phyloP scores from a whole-genome alignment of 2,888 invertebrate genomes.

The Drosophila niveifrons region DNA sequence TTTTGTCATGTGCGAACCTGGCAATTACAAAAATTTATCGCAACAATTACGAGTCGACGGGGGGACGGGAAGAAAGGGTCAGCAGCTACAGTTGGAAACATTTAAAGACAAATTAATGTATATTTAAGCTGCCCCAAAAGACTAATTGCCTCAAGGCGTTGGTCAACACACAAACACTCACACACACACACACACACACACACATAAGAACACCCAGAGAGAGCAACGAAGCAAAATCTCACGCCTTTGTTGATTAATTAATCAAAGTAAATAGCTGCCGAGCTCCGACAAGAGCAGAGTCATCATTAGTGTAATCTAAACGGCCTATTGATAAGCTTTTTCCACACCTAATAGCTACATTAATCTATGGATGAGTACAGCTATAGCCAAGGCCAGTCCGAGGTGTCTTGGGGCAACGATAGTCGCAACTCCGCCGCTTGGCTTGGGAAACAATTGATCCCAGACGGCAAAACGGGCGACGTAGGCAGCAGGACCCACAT shows the following conservation, averaged over 20 bases:
- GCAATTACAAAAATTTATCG: constrained; percentile 64
- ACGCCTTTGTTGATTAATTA: constrained; percentile 82
- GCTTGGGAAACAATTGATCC: constrained; percentile 73
- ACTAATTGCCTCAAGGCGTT: constrained; percentile 77
- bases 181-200: constrained; percentile 14
- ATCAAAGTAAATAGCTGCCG: constrained; percentile 77
- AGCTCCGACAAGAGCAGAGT: constrained; percentile 30
- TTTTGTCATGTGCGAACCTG: constrained; percentile 59
- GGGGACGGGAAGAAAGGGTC: constrained; percentile 39
- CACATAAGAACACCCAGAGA: too few species aligned
- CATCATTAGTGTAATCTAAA: constrained; percentile 82
- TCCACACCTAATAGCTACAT: constrained; percentile 80
- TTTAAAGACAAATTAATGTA: constrained; percentile 80
- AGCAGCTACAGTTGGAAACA: constrained; percentile 20
- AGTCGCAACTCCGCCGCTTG: constrained; percentile 20
- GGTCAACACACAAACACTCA: constrained; percentile 27
- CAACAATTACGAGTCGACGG: constrained; percentile 46
- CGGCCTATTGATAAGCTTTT: constrained; percentile 78
- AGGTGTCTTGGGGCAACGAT: constrained; percentile 15
- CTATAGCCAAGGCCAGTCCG: constrained; percentile 31
- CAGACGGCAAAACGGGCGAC: constrained; percentile 65
- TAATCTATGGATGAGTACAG: constrained; percentile 55
- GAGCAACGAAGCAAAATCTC: constrained; percentile 62
- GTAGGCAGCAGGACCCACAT: constrained; percentile 51
- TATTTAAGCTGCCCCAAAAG: constrained; percentile 76